These are phyloP conservation scores for Macrobrachium nipponense DNA, from an alignment of 1,140 invertebrate species.

Conservation along the genomic window DNA sequence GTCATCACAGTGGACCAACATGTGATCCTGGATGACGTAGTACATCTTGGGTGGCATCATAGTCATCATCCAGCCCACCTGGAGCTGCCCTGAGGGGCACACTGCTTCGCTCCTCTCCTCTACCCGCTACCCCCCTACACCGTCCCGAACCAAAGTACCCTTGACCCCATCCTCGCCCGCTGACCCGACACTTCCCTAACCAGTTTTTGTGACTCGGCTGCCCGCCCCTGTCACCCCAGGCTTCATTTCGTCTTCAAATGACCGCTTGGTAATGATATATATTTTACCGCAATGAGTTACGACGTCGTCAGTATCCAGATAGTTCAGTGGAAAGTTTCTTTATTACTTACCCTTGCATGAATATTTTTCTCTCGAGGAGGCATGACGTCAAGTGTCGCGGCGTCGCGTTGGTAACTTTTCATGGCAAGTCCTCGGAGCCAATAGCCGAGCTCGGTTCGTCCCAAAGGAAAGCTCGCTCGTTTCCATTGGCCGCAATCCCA, in stretches of 20 bases:
- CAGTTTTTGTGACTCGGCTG: slow-evolving; percentile 53
- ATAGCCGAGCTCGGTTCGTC: too few relatives aligned
- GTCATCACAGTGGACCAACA: slow-evolving; percentile 11
- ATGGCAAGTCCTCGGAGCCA: too few relatives aligned
- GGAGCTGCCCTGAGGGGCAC: slow-evolving; percentile 21
- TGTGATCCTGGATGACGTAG: slow-evolving; percentile 39
- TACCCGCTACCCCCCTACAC: slow-evolving; percentile 11
- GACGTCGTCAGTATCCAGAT: too few relatives aligned
- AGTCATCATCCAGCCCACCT: slow-evolving; percentile 32
- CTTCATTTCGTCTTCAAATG: slow-evolving; percentile 1
- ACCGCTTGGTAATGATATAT: neutral
- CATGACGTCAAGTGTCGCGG: too few relatives aligned
- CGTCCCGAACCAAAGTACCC: slow-evolving; percentile 49
- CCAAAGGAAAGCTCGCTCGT: too few relatives aligned
- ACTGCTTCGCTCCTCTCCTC: neutral
- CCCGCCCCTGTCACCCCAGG: slow-evolving; percentile 54
- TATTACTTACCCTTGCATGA: too few relatives aligned
- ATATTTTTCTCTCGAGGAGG: too few relatives aligned
- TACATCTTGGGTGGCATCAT: slow-evolving; percentile 45
- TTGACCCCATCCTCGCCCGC: slow-evolving; percentile 56
- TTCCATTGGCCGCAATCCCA: too few relatives aligned
- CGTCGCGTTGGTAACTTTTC: too few relatives aligned
- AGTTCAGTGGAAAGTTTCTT: too few relatives aligned
- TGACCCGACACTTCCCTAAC: slow-evolving; percentile 55
- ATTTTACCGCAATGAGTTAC: neutral